Conservation (phyloP, 2,113 vertebrate species). For the Scomber japonicus region DNA sequence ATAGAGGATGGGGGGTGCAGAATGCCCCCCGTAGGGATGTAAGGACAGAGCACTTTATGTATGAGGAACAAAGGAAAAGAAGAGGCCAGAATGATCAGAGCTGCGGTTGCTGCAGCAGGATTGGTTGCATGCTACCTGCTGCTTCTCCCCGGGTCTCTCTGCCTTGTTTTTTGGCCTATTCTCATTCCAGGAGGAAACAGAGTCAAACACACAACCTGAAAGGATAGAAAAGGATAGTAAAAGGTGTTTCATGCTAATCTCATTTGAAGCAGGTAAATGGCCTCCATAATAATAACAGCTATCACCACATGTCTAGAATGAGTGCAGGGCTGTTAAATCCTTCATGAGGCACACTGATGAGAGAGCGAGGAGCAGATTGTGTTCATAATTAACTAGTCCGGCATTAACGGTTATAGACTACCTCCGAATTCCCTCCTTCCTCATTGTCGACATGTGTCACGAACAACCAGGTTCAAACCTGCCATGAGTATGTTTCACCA, state of each 20-base stretch:
- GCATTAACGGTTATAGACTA: neutral
- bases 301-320: too few relatives aligned
- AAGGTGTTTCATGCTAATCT: neutral
- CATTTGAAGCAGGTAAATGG: constrained; percentile 8
- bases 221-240: constrained; percentile 6
- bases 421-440: too few relatives aligned
- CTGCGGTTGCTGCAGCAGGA: constrained; percentile 43
- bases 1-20: constrained; percentile 90
- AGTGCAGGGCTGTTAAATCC: too few relatives aligned
- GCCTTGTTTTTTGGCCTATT: constrained; percentile 48
- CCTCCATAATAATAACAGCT: neutral
- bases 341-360: neutral
- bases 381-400: neutral
- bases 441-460: too few relatives aligned
- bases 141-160: constrained; percentile 44
- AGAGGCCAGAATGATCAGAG: constrained; percentile 61
- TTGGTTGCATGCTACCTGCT: constrained; percentile 58
- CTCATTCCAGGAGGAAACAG: constrained; percentile 9
- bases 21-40: constrained; percentile 81
- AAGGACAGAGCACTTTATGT: constrained; percentile 71
- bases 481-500: neutral
- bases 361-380: neutral
- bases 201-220: constrained; percentile 23
- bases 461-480: neutral
- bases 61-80: constrained; percentile 66